Evolutionary conservation across 1,140 invertebrate genomes (phyloP).

Genomic region (Ceratitis capitata): DNA sequence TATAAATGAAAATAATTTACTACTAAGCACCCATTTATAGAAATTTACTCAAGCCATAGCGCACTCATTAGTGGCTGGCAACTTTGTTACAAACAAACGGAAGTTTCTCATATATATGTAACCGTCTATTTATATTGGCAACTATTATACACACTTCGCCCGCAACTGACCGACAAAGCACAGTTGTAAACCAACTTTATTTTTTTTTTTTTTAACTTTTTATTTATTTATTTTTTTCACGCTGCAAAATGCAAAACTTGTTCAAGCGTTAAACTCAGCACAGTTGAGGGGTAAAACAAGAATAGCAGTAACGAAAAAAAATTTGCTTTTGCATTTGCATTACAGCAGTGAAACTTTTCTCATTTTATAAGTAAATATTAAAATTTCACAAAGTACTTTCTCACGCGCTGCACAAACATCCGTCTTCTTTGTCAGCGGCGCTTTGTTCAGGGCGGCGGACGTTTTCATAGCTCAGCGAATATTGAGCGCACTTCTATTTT

Average conservation of each 20-base stretch:
- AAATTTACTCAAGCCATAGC: not conserved
- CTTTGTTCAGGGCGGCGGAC: not conserved
- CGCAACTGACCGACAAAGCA: not conserved
- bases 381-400: not conserved
- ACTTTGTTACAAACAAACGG: not conserved
- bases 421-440: not conserved
- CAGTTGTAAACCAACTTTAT: not conserved
- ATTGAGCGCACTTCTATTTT: not conserved
- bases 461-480: not conserved
- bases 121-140: not conserved
- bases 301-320: no score
- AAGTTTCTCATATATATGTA: not conserved
- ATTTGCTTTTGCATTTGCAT: not conserved
- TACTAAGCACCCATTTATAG: not conserved
- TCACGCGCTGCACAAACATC: not conserved
- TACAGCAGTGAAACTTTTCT: not conserved
- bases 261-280: not conserved
- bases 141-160: no score
- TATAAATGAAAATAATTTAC: not conserved
- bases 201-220: not conserved
- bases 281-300: no score
- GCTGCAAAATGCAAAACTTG: no score
- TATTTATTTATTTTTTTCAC: not conserved
- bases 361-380: constrained; percentile 15
- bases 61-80: not conserved